phyloP scores from a whole-genome alignment of 2,797 vertebrate species.

The Capromys pilorides region DNA sequence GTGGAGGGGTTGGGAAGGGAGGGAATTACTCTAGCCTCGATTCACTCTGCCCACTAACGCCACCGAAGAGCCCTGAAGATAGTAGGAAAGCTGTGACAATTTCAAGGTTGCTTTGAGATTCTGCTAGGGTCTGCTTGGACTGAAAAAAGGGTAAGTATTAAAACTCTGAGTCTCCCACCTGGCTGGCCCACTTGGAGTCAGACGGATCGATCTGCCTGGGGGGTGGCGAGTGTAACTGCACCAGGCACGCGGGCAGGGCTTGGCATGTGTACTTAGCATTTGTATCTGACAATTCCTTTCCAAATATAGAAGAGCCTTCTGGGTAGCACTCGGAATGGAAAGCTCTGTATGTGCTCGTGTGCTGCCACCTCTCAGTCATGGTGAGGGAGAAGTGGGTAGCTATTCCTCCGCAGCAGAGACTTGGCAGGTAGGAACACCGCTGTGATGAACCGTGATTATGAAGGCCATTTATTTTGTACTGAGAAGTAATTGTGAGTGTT shows the following conservation, averaged over 20 bases:
- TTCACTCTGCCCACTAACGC: background rate
- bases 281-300: background rate
- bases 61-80: background rate
- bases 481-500: constrained; percentile 53
- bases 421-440: background rate
- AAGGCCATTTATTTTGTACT: constrained; percentile 46
- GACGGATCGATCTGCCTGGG: background rate
- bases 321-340: background rate
- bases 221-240: background rate
- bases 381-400: background rate
- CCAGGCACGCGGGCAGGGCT: background rate
- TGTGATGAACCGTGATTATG: background rate
- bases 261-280: background rate
- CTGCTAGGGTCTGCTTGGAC: background rate
- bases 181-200: background rate
- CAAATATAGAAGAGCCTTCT: constrained; percentile 47
- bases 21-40: background rate
- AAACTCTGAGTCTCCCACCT: background rate
- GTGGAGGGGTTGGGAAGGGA: background rate
- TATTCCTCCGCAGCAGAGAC: background rate
- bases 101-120: background rate
- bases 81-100: background rate
- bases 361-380: background rate
- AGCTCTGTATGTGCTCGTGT: background rate
- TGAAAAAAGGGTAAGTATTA: background rate